Percentiles rank a stretch among this genome's conserved stretches.
These are phyloP conservation scores for Agelastica alni DNA, from an alignment of 2,888 invertebrate species.

Conservation along the genomic window DNA sequence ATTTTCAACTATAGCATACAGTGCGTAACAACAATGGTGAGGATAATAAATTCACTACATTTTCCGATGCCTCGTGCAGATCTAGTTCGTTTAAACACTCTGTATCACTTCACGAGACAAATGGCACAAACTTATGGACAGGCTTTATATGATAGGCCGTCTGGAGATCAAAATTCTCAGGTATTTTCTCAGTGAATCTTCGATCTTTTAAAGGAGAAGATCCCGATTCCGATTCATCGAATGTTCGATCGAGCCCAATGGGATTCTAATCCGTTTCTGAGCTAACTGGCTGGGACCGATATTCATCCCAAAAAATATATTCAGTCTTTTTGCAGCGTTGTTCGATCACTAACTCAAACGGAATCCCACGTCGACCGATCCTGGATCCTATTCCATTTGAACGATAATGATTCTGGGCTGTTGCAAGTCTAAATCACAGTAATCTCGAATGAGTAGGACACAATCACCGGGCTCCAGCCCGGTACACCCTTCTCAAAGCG, in stretches of 20 bases:
- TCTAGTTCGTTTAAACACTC: slow-evolving; percentile 9
- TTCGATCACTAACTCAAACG: no score
- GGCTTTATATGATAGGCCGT: slow-evolving; percentile 35
- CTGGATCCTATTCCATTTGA: slow-evolving; percentile 49
- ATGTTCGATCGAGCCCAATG: no score
- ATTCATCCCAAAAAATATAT: no score
- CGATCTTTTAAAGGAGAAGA: background rate
- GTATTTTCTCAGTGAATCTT: slow-evolving; percentile 31
- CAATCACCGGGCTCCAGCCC: slow-evolving; percentile 60
- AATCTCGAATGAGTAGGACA: slow-evolving; percentile 56
- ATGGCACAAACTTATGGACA: slow-evolving; percentile 39
- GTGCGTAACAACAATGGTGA: no score
- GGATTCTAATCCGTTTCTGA: no score
- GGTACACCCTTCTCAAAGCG: slow-evolving; percentile 61
- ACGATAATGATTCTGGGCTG: slow-evolving; percentile 55
- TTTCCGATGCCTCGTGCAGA: slow-evolving; percentile 3
- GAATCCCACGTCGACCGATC: no score
- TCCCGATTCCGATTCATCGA: slow-evolving; percentile 4
- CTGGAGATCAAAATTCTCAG: slow-evolving; percentile 38
- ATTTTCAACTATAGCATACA: no score
- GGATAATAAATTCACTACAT: no score
- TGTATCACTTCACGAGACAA: slow-evolving; percentile 24
- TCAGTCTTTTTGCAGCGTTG: no score
- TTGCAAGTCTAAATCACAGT: slow-evolving; percentile 55
- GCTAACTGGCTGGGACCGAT: no score